Conservation (phyloP, 2,113 vertebrate genomes). For the Felis chaus region DNA sequence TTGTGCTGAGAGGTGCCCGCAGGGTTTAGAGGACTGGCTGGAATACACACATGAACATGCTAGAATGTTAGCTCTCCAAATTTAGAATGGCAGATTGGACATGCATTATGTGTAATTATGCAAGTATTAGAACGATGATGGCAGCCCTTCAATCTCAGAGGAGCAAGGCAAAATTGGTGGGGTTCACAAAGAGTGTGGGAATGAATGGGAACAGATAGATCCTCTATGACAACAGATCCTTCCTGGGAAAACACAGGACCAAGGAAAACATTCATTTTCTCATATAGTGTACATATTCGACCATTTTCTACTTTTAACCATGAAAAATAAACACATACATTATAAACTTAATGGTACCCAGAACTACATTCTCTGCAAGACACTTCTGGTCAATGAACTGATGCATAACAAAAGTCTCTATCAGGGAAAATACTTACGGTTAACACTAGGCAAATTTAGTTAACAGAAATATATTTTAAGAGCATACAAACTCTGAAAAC, state of each 20-base stretch:
- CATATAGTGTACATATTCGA: neutral
- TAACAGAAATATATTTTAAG: neutral
- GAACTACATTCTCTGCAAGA: neutral
- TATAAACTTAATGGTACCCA: neutral
- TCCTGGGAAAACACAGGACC: neutral
- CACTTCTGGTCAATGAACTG: neutral
- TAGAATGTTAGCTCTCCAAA: slow-evolving; percentile 43
- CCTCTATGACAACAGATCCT: neutral
- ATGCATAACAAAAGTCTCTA: neutral
- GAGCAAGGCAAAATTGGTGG: neutral
- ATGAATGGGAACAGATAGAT: neutral
- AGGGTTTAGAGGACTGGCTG: neutral
- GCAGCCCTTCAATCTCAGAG: slow-evolving; percentile 20
- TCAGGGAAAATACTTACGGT: neutral
- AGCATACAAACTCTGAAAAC: neutral
- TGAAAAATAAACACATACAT: neutral
- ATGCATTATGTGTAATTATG: slow-evolving; percentile 43
- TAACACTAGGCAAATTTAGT: neutral
- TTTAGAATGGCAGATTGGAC: slow-evolving; percentile 30
- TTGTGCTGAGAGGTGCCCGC: neutral
- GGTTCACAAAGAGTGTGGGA: neutral
- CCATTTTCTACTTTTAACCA: neutral
- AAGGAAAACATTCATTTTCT: neutral
- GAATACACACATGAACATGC: neutral
- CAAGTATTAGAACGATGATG: neutral